Percentiles rank a stretch among this genome's conserved stretches.
Conservation (phyloP, 2,113 vertebrate species). For the Blennius ocellaris region DNA sequence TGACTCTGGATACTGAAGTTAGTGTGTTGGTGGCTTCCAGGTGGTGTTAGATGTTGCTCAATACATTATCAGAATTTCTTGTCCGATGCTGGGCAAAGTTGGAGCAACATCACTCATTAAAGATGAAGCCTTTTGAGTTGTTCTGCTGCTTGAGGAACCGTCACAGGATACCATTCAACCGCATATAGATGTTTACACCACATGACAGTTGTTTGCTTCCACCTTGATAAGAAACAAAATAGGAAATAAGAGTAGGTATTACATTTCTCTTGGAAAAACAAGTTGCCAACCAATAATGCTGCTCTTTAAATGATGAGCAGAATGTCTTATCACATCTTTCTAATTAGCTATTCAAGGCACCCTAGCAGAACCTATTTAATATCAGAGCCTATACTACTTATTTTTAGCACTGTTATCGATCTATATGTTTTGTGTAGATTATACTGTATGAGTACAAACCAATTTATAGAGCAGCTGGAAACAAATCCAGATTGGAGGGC, state of each 20-base stretch:
- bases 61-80: conserved; percentile 4
- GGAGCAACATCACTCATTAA: conserved; percentile 8
- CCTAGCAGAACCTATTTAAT: conserved; percentile 16
- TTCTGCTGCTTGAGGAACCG: conserved; percentile 32
- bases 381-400: conserved; percentile 21
- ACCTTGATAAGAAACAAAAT: conserved; percentile 16
- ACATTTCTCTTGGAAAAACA: conserved; percentile 1
- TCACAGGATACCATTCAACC: conserved; percentile 8
- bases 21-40: conserved; percentile 19
- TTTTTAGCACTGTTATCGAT: conserved; percentile 10
- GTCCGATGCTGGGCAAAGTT: conserved; percentile 12
- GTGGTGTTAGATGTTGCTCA: conserved; percentile 54
- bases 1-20: conserved; percentile 45
- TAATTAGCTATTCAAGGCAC: background rate
- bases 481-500: conserved; percentile 36
- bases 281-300: background rate
- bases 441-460: conserved; percentile 31
- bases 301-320: background rate
- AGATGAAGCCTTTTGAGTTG: conserved; percentile 38
- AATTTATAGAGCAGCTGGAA: conserved; percentile 39
- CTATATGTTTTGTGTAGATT: conserved; percentile 20
- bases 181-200: conserved; percentile 12
- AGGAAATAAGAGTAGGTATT: conserved; percentile 1
- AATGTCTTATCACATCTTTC: too few relatives aligned
- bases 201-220: conserved; percentile 6